Conservation (phyloP, 1,140 invertebrate genomes). For the Drosophila sulfurigaster region DNA sequence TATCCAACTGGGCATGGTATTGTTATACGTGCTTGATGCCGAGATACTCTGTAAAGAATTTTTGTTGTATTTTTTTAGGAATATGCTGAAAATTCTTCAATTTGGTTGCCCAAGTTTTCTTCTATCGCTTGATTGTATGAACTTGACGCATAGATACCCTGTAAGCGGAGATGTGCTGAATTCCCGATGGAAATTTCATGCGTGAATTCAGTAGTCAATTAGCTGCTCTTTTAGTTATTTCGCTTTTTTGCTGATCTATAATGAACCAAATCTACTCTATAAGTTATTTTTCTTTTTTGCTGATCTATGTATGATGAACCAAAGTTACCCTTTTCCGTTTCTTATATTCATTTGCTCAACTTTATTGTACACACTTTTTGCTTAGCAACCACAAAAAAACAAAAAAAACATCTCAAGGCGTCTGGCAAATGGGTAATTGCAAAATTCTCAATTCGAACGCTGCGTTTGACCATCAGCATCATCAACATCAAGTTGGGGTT, state of each 20-base stretch:
- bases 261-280: too few species aligned
- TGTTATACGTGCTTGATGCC: too few species aligned
- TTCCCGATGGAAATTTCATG: not conserved
- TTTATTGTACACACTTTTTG: conserved; percentile 17
- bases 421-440: conserved; percentile 43
- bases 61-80: too few species aligned
- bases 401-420: conserved; percentile 41
- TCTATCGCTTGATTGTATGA: too few species aligned
- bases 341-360: conserved; percentile 8
- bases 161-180: not conserved
- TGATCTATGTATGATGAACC: too few species aligned
- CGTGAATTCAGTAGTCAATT: not conserved
- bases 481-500: conserved; percentile 10
- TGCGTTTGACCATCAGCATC: conserved; percentile 20
- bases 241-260: too few species aligned
- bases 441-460: conserved; percentile 37
- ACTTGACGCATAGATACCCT: conserved; percentile 1
- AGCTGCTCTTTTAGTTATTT: not conserved
- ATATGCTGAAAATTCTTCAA: too few species aligned
- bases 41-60: too few species aligned
- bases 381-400: not conserved
- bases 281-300: too few species aligned
- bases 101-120: too few species aligned
- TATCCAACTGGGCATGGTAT: not conserved
- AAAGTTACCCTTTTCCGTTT: too few species aligned